Base-by-base conservation (phyloP, 2,888 invertebrate genomes). In the Melieria picta region DNA sequence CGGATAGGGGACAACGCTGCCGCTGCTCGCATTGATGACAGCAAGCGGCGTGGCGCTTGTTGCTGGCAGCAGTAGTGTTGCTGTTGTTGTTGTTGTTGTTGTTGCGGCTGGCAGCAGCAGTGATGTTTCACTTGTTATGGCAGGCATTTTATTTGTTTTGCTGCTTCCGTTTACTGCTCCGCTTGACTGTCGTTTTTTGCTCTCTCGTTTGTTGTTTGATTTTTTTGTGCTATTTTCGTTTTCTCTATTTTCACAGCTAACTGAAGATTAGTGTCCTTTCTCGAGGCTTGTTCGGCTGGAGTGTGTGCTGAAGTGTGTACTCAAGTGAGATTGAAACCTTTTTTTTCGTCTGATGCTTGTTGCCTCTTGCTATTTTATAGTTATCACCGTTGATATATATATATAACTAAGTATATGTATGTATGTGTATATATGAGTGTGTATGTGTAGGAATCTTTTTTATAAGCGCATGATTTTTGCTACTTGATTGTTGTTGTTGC, bases 141-240 rank as follows among this genome's bases (percentile, higher is more conserved):
- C 76, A 75, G 79, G 79, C 79, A 79, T 79, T 79, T 71, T 71
- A 56, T 71, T 52, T 60, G 52, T 30, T 71, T 65, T 56, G 42
- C 13, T 61, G 7, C 65, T 61, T 65, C 58, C 57, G 45, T 11
- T 52, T 57, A n/a, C 13, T 61, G 5, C 52, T 55, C 7, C 47
- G 10, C 43, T 30, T 62, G n/a, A 16, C 42, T 30, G 63, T 46
- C 69, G 11, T 66, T 55, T 50, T 65, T 71, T 64, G 65, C 58
- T 45, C 65, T 58, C 30, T 64, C 69, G 57, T 46, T 58, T 67
- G 58, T 67, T 67, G 67, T 60, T 66, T 45, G 50, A 13, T 16
- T 66, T 55, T 56, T 5, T 48, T 46, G 30, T 60, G 48, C 60
- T 45, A 42, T 47, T n/a, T 58, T 60, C 48, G n/a, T 42, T 52